Conservation (phyloP, 1,140 invertebrate species). For the Pogonus chalceus region DNA sequence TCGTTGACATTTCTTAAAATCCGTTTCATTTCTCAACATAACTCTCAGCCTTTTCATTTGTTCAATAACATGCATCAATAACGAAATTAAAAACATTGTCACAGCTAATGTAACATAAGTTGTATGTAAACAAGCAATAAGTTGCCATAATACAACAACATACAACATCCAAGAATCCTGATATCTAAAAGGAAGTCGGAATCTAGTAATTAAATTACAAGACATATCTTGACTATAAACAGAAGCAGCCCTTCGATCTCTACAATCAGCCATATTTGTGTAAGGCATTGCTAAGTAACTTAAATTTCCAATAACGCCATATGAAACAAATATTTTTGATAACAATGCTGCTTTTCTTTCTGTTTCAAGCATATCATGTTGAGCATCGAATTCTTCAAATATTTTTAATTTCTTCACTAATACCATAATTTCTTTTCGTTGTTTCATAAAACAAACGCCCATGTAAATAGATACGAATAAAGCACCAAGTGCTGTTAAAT, state of each 20-base stretch:
- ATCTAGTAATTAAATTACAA: constrained; percentile 2
- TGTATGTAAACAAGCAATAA: not conserved
- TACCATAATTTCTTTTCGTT: not conserved
- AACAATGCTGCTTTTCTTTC: not conserved
- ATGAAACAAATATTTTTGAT: constrained; percentile 3
- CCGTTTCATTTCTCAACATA: not conserved
- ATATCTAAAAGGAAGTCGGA: not conserved
- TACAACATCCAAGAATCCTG: not conserved
- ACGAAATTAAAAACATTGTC: constrained; percentile 5
- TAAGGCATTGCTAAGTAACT: not conserved
- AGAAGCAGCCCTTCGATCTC: not conserved
- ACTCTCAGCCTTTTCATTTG: constrained; percentile 1
- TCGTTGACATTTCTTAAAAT: not conserved
- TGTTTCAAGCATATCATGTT: not conserved
- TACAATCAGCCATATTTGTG: not conserved
- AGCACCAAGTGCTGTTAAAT: not conserved
- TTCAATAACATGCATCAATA: constrained; percentile 3
- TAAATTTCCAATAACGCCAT: not conserved
- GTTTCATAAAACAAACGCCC: not conserved
- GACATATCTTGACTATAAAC: not conserved
- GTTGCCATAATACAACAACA: not conserved
- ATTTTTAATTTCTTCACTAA: not conserved
- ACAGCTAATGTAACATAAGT: not conserved
- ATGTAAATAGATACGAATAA: not conserved
- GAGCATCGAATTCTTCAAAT: not conserved